A percentile compares a stretch with the other conserved stretches of the same genome.
These are phyloP conservation scores for Drosophila yakuba DNA, from an alignment of 1,140 invertebrate genomes.

Conservation along the genomic window DNA sequence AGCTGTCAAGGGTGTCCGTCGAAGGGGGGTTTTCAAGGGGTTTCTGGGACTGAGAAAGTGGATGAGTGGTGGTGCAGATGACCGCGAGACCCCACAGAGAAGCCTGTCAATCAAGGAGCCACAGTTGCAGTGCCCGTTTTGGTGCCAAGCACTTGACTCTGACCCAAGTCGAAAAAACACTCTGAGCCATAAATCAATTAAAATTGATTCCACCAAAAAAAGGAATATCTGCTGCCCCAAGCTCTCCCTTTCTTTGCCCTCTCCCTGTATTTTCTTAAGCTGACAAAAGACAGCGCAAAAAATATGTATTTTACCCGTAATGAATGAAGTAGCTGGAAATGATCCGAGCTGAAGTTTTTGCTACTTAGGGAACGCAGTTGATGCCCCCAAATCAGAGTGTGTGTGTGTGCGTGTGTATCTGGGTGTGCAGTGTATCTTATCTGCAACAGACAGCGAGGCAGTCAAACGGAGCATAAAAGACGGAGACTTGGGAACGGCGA, in stretches of 20 bases:
- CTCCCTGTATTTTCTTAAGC: conserved; percentile 7
- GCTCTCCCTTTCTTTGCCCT: background rate
- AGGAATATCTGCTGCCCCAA: conserved; percentile 8
- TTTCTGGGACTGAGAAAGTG: conserved; percentile 5
- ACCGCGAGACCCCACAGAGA: conserved; percentile 39
- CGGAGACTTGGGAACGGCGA: background rate
- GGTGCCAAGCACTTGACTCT: conserved; percentile 53
- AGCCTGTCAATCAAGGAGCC: conserved; percentile 68
- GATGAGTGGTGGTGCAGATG: conserved; percentile 10
- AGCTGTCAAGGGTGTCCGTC: conserved; percentile 7
- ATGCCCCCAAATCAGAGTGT: conserved; percentile 10
- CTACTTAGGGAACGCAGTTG: conserved; percentile 61
- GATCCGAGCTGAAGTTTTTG: conserved; percentile 69
- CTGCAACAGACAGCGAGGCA: conserved; percentile 66
- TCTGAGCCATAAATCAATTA: conserved; percentile 80
- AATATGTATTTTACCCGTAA: conserved; percentile 47
- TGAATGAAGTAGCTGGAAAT: conserved; percentile 76
- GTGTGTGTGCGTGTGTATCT: conserved; percentile 10
- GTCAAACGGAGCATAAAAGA: conserved; percentile 45
- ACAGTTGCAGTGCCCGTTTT: conserved; percentile 30
- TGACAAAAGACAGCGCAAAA: conserved; percentile 73
- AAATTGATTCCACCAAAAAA: conserved; percentile 65
- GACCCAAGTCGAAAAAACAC: conserved; percentile 69
- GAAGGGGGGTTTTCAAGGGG: background rate
- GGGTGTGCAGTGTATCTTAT: conserved; percentile 48